Conservation (phyloP, 2,797 vertebrate species). For the Brachyalestes nurse region DNA sequence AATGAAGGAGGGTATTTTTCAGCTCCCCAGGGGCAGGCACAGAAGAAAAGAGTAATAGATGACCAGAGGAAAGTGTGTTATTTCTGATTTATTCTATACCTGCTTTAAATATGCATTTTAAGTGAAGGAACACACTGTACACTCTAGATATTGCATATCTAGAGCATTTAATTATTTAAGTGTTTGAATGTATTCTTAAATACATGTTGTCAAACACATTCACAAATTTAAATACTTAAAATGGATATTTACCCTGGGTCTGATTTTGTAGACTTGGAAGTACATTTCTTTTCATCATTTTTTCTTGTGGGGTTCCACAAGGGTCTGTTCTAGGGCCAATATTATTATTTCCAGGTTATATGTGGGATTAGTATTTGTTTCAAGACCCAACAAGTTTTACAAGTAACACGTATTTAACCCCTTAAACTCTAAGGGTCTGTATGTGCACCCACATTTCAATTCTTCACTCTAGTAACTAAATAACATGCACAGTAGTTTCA, state of each 20-base stretch:
- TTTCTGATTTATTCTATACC: background rate
- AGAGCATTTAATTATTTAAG: conserved; percentile 21
- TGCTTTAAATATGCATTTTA: conserved; percentile 39
- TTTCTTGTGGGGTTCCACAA: background rate
- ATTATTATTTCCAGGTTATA: background rate
- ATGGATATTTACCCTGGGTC: conserved; percentile 39
- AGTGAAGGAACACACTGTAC: conserved; percentile 60
- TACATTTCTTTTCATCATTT: background rate
- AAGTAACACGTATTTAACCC: background rate
- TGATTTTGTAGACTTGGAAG: background rate
- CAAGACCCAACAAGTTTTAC: background rate
- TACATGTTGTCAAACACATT: conserved; percentile 38
- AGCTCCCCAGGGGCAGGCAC: conserved; percentile 26
- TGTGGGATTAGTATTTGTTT: background rate
- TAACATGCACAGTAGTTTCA: background rate
- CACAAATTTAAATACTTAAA: conserved; percentile 26
- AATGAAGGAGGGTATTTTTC: conserved; percentile 40
- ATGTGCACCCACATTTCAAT: background rate
- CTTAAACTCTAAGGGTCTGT: background rate
- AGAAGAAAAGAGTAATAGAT: conserved; percentile 11
- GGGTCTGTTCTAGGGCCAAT: conserved; percentile 12
- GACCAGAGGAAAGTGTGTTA: conserved; percentile 6
- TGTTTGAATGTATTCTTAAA: conserved; percentile 39
- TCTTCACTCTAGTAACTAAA: background rate
- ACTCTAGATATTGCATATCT: conserved; percentile 40